Base-by-base conservation (phyloP, 2,888 invertebrate species). In the Polydrusus pterygomalis region DNA sequence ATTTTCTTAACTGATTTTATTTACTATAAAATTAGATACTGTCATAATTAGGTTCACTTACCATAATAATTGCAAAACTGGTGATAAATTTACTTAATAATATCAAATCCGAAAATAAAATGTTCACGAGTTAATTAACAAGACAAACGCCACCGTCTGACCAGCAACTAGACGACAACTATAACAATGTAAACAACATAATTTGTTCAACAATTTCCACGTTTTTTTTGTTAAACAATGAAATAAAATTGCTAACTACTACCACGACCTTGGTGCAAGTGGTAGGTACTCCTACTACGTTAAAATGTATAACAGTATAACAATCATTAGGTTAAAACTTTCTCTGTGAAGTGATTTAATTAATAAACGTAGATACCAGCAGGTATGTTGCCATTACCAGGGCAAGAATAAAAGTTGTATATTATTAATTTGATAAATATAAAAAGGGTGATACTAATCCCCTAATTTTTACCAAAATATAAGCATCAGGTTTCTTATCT, bases 101-200 rank as follows among this genome's bases (percentile, higher is more conserved):
- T 56, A 34, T 56, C 34, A 51, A 56, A 56, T 56, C 34, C 5
- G 34, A 56, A 56, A 56, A 56, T 34, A 34, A 15, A 34, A 15
- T 34, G 56, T 56, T 34, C 34, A 56, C 56, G 30, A 56, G 9
- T 56, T 34, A 56, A 25, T 56, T 56, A 56, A 56, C 56, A 56
- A 56, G 34, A 56, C 34, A 56, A 56, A 15, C 2, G 34, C 1
- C 56, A 54, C 54, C 20, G 11, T 25, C 8, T 54, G 54, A 20
- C 8, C 54, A 30, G n/a, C n/a, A 54, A 20, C 56, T 34, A 56
- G 9, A 34, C 8, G 56, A 34, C 56, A 56, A 56, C 13, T 56
- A n/a, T n/a, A 56, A 56, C 56, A 56, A 25, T 34, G 56, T 56
- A 56, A 56, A 56, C 56, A 56, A 56, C 34, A 34, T 56, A 56